Percentiles rank a stretch among this genome's conserved stretches.
phyloP scores from a whole-genome alignment of 1,140 invertebrate genomes.

The Calliphora vicina region DNA sequence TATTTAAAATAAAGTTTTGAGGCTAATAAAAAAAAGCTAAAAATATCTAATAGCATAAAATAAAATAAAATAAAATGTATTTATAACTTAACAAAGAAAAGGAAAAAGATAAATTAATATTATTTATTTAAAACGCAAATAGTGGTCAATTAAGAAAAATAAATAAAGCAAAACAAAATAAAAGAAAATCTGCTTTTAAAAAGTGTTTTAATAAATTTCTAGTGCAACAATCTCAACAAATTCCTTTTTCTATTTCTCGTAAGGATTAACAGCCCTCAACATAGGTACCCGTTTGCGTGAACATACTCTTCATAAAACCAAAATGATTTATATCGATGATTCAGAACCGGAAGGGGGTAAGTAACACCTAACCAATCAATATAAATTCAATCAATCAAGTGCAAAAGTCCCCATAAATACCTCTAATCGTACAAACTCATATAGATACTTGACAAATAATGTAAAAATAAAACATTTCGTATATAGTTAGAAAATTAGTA shows the following conservation, averaged over 20 bases:
- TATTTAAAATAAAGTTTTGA: no score
- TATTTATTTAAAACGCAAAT: not conserved
- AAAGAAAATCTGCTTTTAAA: not conserved
- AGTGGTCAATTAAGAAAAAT: not conserved
- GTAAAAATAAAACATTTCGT: no score
- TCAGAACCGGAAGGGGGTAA: slow-evolving; percentile 86
- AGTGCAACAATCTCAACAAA: not conserved
- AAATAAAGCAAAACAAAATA: not conserved
- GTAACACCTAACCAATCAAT: slow-evolving; percentile 48
- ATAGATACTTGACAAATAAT: no score
- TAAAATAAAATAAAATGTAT: not conserved
- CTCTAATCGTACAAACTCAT: no score
- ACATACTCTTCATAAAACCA: slow-evolving; percentile 45
- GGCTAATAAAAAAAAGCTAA: not conserved
- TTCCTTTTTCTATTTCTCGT: not conserved
- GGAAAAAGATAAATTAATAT: not conserved
- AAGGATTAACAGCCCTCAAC: slow-evolving; percentile 39
- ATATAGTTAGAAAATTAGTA: no score
- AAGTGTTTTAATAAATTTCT: not conserved
- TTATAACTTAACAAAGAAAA: not conserved
- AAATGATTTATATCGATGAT: slow-evolving; percentile 86
- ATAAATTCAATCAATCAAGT: not conserved
- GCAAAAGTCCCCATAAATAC: no score
- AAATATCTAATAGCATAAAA: not conserved
- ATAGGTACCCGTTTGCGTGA: slow-evolving; percentile 58